A percentile compares a stretch with the other conserved stretches of the same genome.
Conservation (phyloP, 2,888 invertebrate species). For the Leptothorax acervorum region DNA sequence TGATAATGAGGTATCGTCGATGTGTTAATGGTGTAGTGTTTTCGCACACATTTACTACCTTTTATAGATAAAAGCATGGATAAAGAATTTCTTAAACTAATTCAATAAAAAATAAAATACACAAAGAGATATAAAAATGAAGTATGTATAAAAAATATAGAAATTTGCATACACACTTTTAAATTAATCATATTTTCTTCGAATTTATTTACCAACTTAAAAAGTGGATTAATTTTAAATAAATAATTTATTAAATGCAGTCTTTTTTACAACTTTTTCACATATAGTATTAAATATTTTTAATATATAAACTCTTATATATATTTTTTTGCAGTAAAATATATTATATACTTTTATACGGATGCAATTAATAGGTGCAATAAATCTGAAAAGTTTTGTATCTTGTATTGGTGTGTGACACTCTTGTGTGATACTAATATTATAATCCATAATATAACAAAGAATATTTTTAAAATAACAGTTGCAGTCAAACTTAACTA, state of each 20-base stretch:
- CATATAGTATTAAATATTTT: background rate
- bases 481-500: slow-evolving; percentile 36
- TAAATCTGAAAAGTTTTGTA: background rate
- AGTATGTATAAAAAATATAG: background rate
- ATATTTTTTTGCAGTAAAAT: background rate
- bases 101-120: background rate
- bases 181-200: background rate
- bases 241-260: background rate
- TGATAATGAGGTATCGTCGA: slow-evolving; percentile 50
- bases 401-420: background rate
- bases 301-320: background rate
- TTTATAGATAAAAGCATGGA: background rate
- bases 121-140: background rate
- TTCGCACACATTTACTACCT: background rate
- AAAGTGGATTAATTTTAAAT: background rate
- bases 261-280: background rate
- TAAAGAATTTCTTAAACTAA: background rate
- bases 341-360: background rate
- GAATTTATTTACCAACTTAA: background rate
- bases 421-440: background rate
- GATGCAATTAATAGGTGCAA: background rate
- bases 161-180: background rate
- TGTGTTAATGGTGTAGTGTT: slow-evolving; percentile 3
- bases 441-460: background rate
- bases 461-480: background rate